phyloP scores from a whole-genome alignment of 2,113 vertebrate species.

The Rhinoptilus africanus region DNA sequence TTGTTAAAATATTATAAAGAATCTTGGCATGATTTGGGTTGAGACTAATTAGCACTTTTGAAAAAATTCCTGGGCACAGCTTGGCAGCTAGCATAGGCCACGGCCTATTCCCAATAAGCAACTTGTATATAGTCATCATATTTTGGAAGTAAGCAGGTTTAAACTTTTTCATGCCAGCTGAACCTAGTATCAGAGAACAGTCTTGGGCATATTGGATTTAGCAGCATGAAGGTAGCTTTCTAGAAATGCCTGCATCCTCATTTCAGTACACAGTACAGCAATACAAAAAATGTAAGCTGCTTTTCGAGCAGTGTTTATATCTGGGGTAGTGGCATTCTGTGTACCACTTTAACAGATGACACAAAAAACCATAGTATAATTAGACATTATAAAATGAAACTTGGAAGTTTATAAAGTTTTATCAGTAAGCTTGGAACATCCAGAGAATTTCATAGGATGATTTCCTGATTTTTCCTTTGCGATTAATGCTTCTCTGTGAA shows the following conservation, averaged over 20 bases:
- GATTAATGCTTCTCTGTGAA: background rate
- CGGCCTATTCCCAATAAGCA: background rate
- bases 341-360: background rate
- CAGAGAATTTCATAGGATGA: background rate
- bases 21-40: background rate
- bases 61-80: background rate
- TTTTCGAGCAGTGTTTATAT: background rate
- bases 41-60: background rate
- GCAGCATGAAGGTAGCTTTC: background rate
- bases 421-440: background rate
- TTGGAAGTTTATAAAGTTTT: background rate
- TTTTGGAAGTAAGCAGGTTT: background rate
- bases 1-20: background rate
- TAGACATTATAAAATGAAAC: background rate
- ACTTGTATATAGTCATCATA: background rate
- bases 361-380: background rate
- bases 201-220: background rate
- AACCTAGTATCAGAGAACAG: background rate
- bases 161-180: background rate
- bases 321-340: background rate
- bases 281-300: background rate
- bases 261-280: background rate
- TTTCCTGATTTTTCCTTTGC: background rate
- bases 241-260: background rate
- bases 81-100: background rate